phyloP scores from a whole-genome alignment of 2,888 invertebrate species.

The Acronicta alni region DNA sequence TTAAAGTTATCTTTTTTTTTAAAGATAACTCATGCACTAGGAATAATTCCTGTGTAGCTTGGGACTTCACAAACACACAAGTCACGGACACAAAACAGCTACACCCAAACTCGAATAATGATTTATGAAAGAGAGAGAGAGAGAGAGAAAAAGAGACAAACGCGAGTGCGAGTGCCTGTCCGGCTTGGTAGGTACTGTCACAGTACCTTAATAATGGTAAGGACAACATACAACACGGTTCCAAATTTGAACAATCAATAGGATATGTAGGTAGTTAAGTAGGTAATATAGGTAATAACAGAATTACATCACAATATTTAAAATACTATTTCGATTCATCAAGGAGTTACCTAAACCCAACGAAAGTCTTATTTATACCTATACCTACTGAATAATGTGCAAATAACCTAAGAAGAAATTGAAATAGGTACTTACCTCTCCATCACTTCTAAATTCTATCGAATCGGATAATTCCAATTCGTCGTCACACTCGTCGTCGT shows the following conservation, averaged over 20 bases:
- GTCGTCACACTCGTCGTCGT: constrained; percentile 21
- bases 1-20: constrained; percentile 27
- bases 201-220: constrained; percentile 25
- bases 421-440: constrained; percentile 27
- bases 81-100: constrained; percentile 20
- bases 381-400: constrained; percentile 23
- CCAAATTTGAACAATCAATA: constrained; percentile 27
- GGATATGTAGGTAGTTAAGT: constrained; percentile 19
- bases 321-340: constrained; percentile 34
- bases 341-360: constrained; percentile 7
- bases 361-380: constrained; percentile 23
- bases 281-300: constrained; percentile 23
- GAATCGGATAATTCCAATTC: constrained; percentile 16
- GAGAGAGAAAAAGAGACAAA: constrained; percentile 24
- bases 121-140: constrained; percentile 25
- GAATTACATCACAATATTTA: constrained; percentile 25
- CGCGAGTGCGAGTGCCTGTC: constrained; percentile 26
- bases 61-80: constrained; percentile 26
- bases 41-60: constrained; percentile 26
- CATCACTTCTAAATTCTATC: constrained; percentile 24
- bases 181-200: constrained; percentile 29
- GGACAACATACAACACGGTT: constrained; percentile 23
- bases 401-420: constrained; percentile 21
- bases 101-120: constrained; percentile 21
- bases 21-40: constrained; percentile 29